Conservation (phyloP, 2,888 invertebrate genomes). For the Crocallis elinguaria region DNA sequence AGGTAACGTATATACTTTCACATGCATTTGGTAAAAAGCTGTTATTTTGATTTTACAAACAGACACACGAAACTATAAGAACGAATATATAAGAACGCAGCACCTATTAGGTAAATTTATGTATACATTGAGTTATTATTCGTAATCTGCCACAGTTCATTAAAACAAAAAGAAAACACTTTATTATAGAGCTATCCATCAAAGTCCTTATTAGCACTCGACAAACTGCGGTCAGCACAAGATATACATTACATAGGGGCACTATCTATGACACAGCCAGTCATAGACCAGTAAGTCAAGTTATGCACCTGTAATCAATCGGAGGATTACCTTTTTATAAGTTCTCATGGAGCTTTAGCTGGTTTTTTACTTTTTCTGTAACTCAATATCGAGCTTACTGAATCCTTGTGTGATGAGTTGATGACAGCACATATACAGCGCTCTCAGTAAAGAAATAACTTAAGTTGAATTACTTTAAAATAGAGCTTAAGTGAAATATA, state of each 20-base stretch:
- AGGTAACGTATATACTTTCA: too few relatives aligned
- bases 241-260: slow-evolving; percentile 10
- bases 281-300: slow-evolving; percentile 6
- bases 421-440: background rate
- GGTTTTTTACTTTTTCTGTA: background rate
- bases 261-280: slow-evolving; percentile 11
- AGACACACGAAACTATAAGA: too few relatives aligned
- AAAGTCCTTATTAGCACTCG: slow-evolving; percentile 29
- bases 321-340: slow-evolving; percentile 7
- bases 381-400: background rate
- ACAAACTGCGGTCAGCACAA: slow-evolving; percentile 27
- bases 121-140: too few relatives aligned
- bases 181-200: slow-evolving; percentile 25
- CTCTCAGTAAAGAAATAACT: too few relatives aligned
- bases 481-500: too few relatives aligned
- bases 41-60: too few relatives aligned
- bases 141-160: background rate
- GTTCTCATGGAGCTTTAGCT: slow-evolving; percentile 15
- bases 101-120: too few relatives aligned
- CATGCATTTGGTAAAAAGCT: too few relatives aligned
- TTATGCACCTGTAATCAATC: slow-evolving; percentile 23
- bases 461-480: too few relatives aligned
- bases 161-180: background rate
- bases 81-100: too few relatives aligned
- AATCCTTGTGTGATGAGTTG: background rate